A percentile compares a stretch with the other conserved stretches of the same genome.
Conservation (phyloP, 1,140 invertebrate genomes). For the Holcopasites calliopsidis region DNA sequence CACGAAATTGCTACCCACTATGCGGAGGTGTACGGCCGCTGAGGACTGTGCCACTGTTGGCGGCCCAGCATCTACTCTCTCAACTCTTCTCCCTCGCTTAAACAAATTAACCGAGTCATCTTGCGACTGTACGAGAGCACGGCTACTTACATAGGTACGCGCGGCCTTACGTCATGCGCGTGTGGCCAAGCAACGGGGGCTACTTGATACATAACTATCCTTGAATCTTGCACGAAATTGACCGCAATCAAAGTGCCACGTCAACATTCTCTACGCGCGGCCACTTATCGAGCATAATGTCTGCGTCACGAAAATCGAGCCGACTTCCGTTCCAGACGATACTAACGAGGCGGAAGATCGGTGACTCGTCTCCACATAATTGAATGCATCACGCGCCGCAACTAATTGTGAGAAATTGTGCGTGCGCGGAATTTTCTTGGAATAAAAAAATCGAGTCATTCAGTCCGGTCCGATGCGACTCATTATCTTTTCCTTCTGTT, state of each 20-base stretch:
- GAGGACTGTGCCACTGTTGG: conserved; percentile 37
- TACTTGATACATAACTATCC: conserved; percentile 54
- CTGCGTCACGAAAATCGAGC: conserved; percentile 37
- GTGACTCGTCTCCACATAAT: conserved; percentile 1
- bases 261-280: conserved; percentile 51
- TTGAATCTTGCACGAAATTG: conserved; percentile 64
- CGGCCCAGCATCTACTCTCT: conserved; percentile 47
- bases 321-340: conserved; percentile 27
- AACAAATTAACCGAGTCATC: conserved; percentile 60
- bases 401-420: too few species aligned
- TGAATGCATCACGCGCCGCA: too few species aligned
- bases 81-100: conserved; percentile 49
- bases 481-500: too few species aligned
- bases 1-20: conserved; percentile 50
- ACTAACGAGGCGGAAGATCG: neutral
- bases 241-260: conserved; percentile 64
- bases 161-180: conserved; percentile 54
- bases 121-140: conserved; percentile 42
- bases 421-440: neutral
- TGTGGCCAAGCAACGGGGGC: conserved; percentile 26
- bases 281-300: neutral
- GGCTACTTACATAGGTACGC: conserved; percentile 57
- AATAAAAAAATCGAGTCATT: too few species aligned
- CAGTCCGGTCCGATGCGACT: too few species aligned
- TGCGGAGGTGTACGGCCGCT: conserved; percentile 50